These are phyloP conservation scores for Oncorhynchus keta DNA, from an alignment of 2,113 vertebrate genomes.

Conservation along the genomic window DNA sequence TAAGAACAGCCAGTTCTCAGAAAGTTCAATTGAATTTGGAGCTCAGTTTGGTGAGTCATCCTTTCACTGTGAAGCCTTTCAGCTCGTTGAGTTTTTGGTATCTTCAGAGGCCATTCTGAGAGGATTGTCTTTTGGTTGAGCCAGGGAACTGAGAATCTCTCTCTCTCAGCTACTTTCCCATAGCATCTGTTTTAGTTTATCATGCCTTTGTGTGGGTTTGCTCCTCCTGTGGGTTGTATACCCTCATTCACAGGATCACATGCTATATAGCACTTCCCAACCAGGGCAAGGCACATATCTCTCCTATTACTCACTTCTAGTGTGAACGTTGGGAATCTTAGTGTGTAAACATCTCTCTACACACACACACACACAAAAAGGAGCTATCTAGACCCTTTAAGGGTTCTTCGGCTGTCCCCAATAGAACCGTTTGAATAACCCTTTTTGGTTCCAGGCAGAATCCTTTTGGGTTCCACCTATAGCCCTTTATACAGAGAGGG, in stretches of 20 bases:
- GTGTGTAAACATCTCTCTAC: too few species aligned
- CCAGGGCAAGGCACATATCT: background rate
- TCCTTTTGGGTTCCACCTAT: too few species aligned
- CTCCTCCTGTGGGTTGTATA: conserved; percentile 4
- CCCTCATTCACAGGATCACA: background rate
- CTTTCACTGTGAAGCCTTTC: background rate
- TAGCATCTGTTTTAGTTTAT: background rate
- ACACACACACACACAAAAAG: too few species aligned
- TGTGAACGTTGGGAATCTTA: background rate
- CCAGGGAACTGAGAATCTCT: background rate
- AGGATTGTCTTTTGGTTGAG: background rate
- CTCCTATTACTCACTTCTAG: background rate
- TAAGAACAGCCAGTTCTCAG: background rate
- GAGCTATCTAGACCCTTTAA: too few species aligned
- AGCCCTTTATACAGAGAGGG: too few species aligned
- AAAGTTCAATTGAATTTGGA: background rate
- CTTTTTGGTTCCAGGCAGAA: too few species aligned
- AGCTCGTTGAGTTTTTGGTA: background rate
- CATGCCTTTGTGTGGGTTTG: background rate
- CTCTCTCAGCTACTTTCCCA: background rate
- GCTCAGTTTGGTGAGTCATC: background rate
- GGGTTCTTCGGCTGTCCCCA: too few species aligned
- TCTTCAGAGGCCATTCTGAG: background rate
- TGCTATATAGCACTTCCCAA: background rate
- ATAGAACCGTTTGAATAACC: too few species aligned